Conservation (phyloP, 2,113 vertebrate genomes). For the Solenodon paradoxus region DNA sequence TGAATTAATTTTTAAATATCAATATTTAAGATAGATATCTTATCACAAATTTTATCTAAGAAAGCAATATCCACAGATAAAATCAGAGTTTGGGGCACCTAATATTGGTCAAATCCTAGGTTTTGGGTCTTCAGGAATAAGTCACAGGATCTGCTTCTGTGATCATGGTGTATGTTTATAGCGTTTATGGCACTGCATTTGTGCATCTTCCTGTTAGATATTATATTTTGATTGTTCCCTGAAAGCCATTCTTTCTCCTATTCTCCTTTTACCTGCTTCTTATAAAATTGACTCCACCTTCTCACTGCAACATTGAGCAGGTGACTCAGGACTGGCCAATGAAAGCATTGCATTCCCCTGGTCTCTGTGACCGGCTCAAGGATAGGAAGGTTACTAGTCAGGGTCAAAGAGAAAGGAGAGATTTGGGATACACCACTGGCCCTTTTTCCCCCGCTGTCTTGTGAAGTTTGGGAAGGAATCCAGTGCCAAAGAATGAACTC, state of each 20-base stretch:
- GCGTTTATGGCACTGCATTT: background rate
- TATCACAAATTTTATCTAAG: background rate
- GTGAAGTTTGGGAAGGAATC: background rate
- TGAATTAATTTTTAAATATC: slow-evolving; percentile 43
- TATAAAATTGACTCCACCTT: background rate
- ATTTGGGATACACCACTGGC: background rate
- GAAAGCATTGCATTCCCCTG: background rate
- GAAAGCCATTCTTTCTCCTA: background rate
- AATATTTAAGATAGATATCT: slow-evolving; percentile 16
- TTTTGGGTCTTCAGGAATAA: background rate
- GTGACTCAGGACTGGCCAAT: background rate
- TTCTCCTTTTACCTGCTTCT: background rate
- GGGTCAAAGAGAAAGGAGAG: background rate
- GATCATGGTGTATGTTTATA: background rate
- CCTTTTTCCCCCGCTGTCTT: background rate
- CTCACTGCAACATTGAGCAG: background rate
- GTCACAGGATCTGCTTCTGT: background rate
- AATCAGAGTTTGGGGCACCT: background rate
- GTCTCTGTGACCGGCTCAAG: background rate
- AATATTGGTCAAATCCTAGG: background rate
- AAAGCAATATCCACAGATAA: slow-evolving; percentile 15
- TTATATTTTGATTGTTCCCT: background rate
- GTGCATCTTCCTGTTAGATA: background rate
- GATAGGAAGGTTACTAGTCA: background rate
- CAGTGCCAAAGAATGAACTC: background rate